These are phyloP conservation scores for Dasysyrphus tricinctus DNA, from an alignment of 2,888 invertebrate species.

Conservation along the genomic window DNA sequence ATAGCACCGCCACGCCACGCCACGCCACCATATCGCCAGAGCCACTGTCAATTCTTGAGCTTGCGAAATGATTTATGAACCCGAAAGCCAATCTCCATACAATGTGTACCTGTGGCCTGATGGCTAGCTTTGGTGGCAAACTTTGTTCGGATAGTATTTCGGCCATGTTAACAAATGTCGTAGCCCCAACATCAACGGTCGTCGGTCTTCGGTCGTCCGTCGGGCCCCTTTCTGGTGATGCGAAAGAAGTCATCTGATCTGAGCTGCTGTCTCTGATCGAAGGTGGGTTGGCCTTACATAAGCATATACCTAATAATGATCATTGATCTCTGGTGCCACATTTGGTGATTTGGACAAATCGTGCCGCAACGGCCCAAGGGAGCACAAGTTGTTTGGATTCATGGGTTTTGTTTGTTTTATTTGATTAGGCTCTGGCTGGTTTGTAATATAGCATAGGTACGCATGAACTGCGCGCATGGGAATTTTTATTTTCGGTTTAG, in stretches of 20 bases:
- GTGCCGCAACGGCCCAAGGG: constrained; percentile 57
- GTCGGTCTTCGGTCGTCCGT: constrained; percentile 4
- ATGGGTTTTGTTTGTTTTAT: constrained; percentile 26
- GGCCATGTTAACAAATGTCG: constrained; percentile 71
- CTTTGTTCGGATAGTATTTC: constrained; percentile 48
- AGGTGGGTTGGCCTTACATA: constrained; percentile 37
- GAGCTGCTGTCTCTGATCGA: constrained; percentile 27
- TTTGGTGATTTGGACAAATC: constrained; percentile 74
- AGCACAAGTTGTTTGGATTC: constrained; percentile 41
- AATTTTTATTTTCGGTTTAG: constrained; percentile 41
- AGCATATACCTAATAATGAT: constrained; percentile 57
- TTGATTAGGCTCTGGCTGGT: constrained; percentile 21
- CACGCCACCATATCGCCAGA: constrained; percentile 1
- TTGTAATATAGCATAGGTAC: constrained; percentile 11
- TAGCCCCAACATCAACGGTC: neutral
- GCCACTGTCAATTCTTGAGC: constrained; percentile 44
- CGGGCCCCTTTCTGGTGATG: constrained; percentile 41
- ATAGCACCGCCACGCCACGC: neutral
- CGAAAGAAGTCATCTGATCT: constrained; percentile 60
- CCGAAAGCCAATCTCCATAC: constrained; percentile 67
- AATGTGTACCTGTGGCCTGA: constrained; percentile 36
- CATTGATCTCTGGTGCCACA: constrained; percentile 75
- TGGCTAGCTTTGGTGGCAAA: constrained; percentile 38
- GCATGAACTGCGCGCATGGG: constrained; percentile 69
- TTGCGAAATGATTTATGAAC: constrained; percentile 73